Evolutionary conservation across 2,888 invertebrate genomes (phyloP).

Genomic region (Ormia ochracea): DNA sequence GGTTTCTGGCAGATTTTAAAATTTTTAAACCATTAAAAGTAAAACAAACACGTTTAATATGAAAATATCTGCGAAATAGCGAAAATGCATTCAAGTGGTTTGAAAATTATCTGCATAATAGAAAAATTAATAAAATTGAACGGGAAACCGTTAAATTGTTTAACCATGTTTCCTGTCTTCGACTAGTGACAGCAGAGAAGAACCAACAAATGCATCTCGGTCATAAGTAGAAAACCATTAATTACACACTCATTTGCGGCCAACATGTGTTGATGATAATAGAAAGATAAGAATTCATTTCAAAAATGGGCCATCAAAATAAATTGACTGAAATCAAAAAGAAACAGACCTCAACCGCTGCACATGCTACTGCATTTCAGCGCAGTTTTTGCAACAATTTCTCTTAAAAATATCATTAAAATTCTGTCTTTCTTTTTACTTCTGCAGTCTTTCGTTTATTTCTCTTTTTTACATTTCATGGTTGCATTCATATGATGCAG

Average conservation of each 20-base stretch:
- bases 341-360: slow-evolving; percentile 28
- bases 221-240: not conserved
- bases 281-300: not conserved
- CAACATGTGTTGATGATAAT: not conserved
- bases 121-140: not conserved
- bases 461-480: not conserved
- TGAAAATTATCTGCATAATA: not conserved
- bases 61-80: no score
- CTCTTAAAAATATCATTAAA: not conserved
- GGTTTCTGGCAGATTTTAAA: no score
- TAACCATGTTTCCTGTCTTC: slow-evolving; percentile 26
- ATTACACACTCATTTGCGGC: not conserved
- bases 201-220: not conserved
- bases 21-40: no score
- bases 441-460: not conserved
- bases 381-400: not conserved
- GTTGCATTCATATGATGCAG: not conserved
- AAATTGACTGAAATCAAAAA: slow-evolving; percentile 15
- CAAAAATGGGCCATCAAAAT: slow-evolving; percentile 16
- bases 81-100: no score
- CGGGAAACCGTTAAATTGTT: not conserved
- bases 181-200: not conserved
- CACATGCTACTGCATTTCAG: not conserved
- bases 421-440: not conserved
- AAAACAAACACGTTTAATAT: no score